Evolutionary conservation across 2,113 vertebrate genomes (phyloP).

Genomic region (Drymodes brunneopygia): DNA sequence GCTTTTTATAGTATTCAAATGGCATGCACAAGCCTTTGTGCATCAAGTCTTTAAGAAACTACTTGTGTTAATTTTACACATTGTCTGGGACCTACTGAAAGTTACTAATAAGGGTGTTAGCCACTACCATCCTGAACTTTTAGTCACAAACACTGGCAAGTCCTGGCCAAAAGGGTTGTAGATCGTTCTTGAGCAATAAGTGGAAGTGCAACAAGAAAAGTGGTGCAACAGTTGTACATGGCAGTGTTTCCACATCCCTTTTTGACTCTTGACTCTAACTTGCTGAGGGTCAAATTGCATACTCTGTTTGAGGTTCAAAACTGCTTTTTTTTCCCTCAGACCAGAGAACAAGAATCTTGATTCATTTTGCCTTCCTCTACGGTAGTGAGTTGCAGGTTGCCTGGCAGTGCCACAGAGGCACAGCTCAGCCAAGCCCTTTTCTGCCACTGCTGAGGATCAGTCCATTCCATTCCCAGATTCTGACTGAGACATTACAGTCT

Average conservation of each 20-base stretch:
- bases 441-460: neutral
- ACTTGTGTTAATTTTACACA: neutral
- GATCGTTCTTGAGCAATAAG: neutral
- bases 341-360: neutral
- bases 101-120: neutral
- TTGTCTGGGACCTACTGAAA: neutral
- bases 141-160: neutral
- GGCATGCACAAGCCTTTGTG: neutral
- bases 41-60: neutral
- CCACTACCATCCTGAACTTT: neutral
- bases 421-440: neutral
- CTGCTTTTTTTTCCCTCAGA: neutral
- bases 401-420: neutral
- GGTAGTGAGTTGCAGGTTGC: neutral
- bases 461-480: neutral
- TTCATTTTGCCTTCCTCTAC: neutral
- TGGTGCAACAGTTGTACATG: neutral
- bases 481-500: neutral
- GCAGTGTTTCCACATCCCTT: slow-evolving; percentile 1
- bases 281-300: neutral
- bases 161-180: neutral
- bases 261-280: neutral
- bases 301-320: neutral
- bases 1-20: neutral
- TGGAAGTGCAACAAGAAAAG: neutral